Evolutionary conservation across 2,888 invertebrate genomes (phyloP), one percentile per base, ranked within the genome.

Genomic region (Pilophorus perplexus): DNA sequence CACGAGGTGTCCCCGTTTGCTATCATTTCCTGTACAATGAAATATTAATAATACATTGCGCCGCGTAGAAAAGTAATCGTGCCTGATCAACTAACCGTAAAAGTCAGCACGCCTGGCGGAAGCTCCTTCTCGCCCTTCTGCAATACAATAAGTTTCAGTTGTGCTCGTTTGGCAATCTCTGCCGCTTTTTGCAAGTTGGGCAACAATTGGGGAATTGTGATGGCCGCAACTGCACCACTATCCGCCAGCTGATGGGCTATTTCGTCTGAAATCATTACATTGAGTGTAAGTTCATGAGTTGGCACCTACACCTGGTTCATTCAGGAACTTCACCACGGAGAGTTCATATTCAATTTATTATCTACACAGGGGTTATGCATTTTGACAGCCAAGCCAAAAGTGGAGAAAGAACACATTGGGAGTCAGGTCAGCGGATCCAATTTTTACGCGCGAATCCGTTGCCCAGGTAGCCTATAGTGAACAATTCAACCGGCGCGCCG

Each of bases 221-320:
- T 28, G 1, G 52, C 66, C 3, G 55, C 59, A 0, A 40, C 38
- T 12, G 68, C 60, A 28, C 46, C 68, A 10, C 59, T 33, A 38
- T 68, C 66, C 28, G 38, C 54, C 18, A 66, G 44, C 40, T 68
- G 68, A 16, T 66, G 55, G 25, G 59, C 60, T 16, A 66, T 22
- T 40, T 68, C 68, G 18, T 60, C 68, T 68, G 42, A 5, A 64
- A 12, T 28, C 28, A n/a, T n/a, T n/a, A n/a, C n/a, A n/a, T n/a
- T n/a, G n/a, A 33, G 33, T 33, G 33, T 33, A 33, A 10, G 6
- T 33, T 33, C 33, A 33, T 33, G 10, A 8, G 33, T 8, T 33
- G 33, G 33, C n/a, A n/a, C n/a, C n/a, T n/a, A 33, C 33, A 33
- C 33, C 33, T 33, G 6, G 33, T 33, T n/a, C n/a, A n/a, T n/a